These are phyloP conservation scores for Nestor notabilis DNA, from an alignment of 2,113 vertebrate species.

Conservation along the genomic window DNA sequence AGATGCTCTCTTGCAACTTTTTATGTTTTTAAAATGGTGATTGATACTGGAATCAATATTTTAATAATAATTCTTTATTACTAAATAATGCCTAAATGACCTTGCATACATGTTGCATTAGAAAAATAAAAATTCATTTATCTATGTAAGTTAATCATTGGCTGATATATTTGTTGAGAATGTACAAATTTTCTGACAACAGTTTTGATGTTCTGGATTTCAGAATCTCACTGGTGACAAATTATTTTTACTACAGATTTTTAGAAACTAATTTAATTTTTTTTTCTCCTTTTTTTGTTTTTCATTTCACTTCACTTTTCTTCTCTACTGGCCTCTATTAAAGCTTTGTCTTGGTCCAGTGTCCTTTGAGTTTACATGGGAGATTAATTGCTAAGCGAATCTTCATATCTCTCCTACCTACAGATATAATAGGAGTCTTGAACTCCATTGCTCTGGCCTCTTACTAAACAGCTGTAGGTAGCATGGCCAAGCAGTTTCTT, in stretches of 20 bases:
- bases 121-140: not conserved
- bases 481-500: not conserved
- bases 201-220: not conserved
- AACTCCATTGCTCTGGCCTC: not conserved
- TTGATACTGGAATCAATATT: not conserved
- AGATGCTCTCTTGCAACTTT: not conserved
- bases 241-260: not conserved
- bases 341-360: not conserved
- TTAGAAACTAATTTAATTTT: not conserved
- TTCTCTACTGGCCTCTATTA: not conserved
- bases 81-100: not conserved
- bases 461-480: not conserved
- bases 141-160: not conserved
- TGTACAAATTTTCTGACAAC: not conserved
- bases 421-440: not conserved
- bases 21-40: not conserved
- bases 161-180: not conserved
- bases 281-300: accelerated
- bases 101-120: not conserved
- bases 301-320: not conserved
- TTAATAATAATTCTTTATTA: not conserved
- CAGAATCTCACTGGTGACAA: not conserved
- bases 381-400: not conserved
- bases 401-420: not conserved
- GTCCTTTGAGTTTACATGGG: not conserved